Percentiles rank a stretch among this genome's conserved stretches.
These are phyloP conservation scores for Murina feae DNA, from an alignment of 2,113 vertebrate species.

Conservation along the genomic window DNA sequence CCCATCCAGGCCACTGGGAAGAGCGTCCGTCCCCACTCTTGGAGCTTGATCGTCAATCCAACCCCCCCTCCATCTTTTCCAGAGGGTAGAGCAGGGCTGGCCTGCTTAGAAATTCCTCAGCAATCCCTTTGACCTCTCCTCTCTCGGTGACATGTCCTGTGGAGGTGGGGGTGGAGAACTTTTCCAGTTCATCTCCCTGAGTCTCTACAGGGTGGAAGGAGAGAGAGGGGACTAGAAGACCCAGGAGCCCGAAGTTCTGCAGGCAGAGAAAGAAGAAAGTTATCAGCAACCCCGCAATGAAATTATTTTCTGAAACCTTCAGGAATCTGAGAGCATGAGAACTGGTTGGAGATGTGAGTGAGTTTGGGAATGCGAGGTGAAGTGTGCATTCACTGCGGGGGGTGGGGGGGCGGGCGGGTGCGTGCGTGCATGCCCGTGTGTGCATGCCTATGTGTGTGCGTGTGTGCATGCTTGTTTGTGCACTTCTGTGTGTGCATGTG, in stretches of 20 bases:
- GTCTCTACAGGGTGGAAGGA: not conserved
- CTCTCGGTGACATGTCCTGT: not conserved
- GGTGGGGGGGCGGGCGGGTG: not conserved
- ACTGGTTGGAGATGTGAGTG: slow-evolving; percentile 57
- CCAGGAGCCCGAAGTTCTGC: not conserved
- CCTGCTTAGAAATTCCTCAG: slow-evolving; percentile 49
- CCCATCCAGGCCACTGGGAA: not conserved
- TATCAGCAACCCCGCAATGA: not conserved
- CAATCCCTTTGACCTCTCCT: slow-evolving; percentile 59
- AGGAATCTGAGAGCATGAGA: slow-evolving; percentile 48
- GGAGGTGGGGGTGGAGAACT: not conserved
- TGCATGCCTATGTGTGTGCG: not conserved
- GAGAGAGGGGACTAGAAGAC: not conserved
- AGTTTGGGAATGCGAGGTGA: slow-evolving; percentile 58
- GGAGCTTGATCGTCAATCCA: not conserved
- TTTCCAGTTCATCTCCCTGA: not conserved
- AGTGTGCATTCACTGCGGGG: slow-evolving; percentile 21
- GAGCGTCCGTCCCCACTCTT: not conserved
- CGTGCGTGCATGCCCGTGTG: not conserved
- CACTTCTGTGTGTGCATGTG: not conserved
- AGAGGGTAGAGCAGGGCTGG: slow-evolving; percentile 21
- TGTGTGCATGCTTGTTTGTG: not conserved
- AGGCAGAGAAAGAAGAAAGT: slow-evolving; percentile 12
- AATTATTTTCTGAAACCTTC: slow-evolving; percentile 29
- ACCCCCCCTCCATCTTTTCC: slow-evolving; percentile 20